Conservation (phyloP, 2,888 invertebrate genomes). For the Allygus modestus region DNA sequence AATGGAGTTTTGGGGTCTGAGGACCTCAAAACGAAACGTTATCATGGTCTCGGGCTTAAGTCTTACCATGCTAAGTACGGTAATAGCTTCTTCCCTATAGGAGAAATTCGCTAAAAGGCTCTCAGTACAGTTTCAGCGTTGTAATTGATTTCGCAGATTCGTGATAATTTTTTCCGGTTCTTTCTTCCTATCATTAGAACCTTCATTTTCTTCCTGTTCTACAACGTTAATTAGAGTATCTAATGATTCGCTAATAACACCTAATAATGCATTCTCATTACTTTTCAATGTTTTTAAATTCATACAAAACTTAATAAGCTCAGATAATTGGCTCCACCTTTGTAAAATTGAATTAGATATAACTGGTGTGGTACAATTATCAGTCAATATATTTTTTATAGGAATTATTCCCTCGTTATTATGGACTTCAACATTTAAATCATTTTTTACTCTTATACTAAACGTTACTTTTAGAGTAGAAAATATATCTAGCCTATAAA, state of each 20-base stretch:
- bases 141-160: conserved; percentile 11
- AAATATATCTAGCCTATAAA: conserved; percentile 19
- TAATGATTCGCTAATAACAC: too few species aligned
- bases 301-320: conserved; percentile 35
- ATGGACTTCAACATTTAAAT: conserved; percentile 4
- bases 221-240: too few species aligned
- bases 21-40: too few species aligned
- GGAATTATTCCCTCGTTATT: not conserved
- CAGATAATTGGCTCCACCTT: too few species aligned
- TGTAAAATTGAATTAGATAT: not conserved
- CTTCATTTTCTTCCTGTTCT: not conserved
- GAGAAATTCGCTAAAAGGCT: too few species aligned
- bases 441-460: conserved; percentile 1
- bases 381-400: not conserved
- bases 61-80: too few species aligned
- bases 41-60: too few species aligned
- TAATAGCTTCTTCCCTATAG: too few species aligned
- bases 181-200: not conserved
- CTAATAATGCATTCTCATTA: not conserved
- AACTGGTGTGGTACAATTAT: not conserved
- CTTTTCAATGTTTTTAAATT: not conserved
- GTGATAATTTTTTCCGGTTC: not conserved
- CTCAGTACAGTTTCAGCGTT: not conserved
- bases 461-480: not conserved
- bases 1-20: too few species aligned